These are phyloP conservation scores for Ernsta delagoae DNA, from an alignment of 2,888 invertebrate genomes.

Conservation along the genomic window DNA sequence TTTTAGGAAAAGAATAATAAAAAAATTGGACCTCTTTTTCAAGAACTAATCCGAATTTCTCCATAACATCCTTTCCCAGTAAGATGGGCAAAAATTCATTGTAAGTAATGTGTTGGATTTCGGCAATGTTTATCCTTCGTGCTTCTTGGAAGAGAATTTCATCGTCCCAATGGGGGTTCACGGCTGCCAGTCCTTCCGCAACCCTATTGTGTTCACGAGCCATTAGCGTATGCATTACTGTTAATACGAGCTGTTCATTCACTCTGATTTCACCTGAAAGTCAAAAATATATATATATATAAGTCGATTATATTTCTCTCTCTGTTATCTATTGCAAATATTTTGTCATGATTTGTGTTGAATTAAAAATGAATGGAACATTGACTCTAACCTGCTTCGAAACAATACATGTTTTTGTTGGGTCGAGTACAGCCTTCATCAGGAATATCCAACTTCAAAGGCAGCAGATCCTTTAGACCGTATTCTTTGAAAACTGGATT, in stretches of 20 bases:
- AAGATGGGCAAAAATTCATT: constrained; percentile 96
- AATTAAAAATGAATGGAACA: neutral
- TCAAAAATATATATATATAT: neutral
- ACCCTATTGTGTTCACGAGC: constrained; percentile 96
- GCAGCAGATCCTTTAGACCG: constrained; percentile 94
- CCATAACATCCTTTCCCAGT: constrained; percentile 95
- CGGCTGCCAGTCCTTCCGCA: constrained; percentile 89
- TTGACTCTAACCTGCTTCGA: constrained; percentile 90
- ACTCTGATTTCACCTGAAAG: constrained; percentile 93
- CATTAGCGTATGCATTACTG: constrained; percentile 96
- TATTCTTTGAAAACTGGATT: constrained; percentile 95
- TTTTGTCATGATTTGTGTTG: neutral
- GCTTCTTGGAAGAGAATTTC: constrained; percentile 96
- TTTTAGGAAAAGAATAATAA: neutral
- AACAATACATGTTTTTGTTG: constrained; percentile 95
- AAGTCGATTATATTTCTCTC: neutral
- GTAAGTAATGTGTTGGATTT: constrained; percentile 95
- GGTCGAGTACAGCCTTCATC: constrained; percentile 97
- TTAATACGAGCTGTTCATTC: constrained; percentile 94
- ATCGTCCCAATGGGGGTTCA: constrained; percentile 97
- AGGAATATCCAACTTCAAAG: constrained; percentile 94
- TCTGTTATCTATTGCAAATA: neutral
- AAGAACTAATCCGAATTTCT: constrained; percentile 93
- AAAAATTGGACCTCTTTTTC: constrained; percentile 87
- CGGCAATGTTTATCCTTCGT: constrained; percentile 92